phyloP scores from a whole-genome alignment of 2,888 invertebrate genomes.

The Parascotia fuliginaria region DNA sequence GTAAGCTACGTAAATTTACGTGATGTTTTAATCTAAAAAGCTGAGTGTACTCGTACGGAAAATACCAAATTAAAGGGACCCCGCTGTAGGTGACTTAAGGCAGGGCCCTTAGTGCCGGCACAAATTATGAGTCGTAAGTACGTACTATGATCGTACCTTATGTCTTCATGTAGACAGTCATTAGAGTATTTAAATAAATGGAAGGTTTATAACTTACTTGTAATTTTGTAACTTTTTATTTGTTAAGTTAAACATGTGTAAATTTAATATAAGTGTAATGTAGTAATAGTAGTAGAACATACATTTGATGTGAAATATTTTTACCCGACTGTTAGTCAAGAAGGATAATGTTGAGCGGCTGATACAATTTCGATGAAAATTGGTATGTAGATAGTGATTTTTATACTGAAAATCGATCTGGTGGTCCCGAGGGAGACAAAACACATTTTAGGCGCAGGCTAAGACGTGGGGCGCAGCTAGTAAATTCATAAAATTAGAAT shows the following conservation, averaged over 20 bases:
- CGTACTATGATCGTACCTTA: conserved; percentile 15
- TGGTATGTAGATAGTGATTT: too few relatives aligned
- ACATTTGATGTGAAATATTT: too few relatives aligned
- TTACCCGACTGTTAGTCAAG: too few relatives aligned
- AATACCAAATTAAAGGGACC: conserved; percentile 56
- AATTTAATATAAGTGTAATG: too few relatives aligned
- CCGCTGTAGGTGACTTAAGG: conserved; percentile 23
- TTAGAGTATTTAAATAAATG: conserved; percentile 31
- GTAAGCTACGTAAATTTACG: conserved; percentile 65
- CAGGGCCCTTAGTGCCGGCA: conserved; percentile 25
- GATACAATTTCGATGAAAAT: too few relatives aligned
- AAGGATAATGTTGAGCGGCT: too few relatives aligned
- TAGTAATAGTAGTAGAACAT: too few relatives aligned
- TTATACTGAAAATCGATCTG: too few relatives aligned
- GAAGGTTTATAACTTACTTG: conserved; percentile 3
- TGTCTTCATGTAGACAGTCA: conserved; percentile 17
- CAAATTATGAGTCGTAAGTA: conserved; percentile 29
- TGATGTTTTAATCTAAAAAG: conserved; percentile 68
- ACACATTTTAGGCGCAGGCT: too few relatives aligned
- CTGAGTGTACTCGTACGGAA: conserved; percentile 52
- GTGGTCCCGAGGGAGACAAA: too few relatives aligned
- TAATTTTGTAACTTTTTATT: conserved; percentile 13
- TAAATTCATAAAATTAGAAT: too few relatives aligned
- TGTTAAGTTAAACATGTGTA: background rate
- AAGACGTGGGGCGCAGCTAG: too few relatives aligned